Base-by-base conservation (phyloP, 1,140 invertebrate genomes). In the Pinna nobilis region DNA sequence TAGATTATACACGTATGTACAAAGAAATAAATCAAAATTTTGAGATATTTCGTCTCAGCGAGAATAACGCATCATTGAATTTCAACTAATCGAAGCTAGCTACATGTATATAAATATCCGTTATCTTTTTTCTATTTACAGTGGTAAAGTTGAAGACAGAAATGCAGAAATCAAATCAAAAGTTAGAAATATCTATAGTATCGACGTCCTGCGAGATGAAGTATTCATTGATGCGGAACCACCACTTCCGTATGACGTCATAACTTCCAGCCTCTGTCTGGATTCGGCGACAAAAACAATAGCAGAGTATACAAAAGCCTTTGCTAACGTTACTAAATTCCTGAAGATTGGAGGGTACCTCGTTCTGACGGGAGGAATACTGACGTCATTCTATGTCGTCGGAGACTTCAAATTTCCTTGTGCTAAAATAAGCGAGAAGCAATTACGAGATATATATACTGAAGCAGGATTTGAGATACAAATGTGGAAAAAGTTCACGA, bases 191-290 rank as follows among this genome's bases (percentile, higher is more conserved):
- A 35, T 69, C 13, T 25, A 59, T n/a, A 37, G 53, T 4, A 37
- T 69, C 11, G 66, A 69, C 28, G 55, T 69, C 6, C 57, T 28
- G 7, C 15, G 23, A 30, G 9, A 13, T 3, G 4, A 47, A 1
- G 39, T 55, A 44, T n/a, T 69, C 7, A 9, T 32, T 6, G 47
- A 5, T 3, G 23, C 30, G 15, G 39, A 59, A 33, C 30, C 23
- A 15, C 5, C 20, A 11, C 13, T 4, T n/a, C 39, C 28, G 5
- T 60, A n/a, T 60, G 66, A 69, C 35, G 18, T 39, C 13, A 59
- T 69, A 23, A 59, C 55, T 1, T 69, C 66, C n/a, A 41, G 66
- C 39, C 53, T 69, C 3, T 69, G 66, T 69, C 37, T 69, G 18
- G 66, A 69, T 49, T 28, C 66, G 33, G 37, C 53, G 47, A 41